phyloP scores from a whole-genome alignment of 2,113 vertebrate genomes.

The Megalops atlanticus region DNA sequence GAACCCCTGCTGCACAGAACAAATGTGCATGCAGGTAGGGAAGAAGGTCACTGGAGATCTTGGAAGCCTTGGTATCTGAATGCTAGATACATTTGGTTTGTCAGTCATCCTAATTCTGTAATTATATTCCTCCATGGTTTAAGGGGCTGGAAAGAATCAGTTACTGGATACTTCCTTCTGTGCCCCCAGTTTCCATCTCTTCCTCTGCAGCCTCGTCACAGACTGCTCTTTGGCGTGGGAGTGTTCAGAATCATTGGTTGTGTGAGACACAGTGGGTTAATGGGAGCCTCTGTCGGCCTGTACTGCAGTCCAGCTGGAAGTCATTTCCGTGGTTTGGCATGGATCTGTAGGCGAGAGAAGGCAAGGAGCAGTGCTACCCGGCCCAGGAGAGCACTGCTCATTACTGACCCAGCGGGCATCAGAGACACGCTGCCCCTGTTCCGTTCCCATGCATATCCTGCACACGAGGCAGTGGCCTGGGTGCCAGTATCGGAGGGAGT shows the following conservation, averaged over 20 bases:
- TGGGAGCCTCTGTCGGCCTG: neutral
- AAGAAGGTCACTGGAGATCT: neutral
- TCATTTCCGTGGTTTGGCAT: conserved; percentile 22
- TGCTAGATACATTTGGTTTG: neutral
- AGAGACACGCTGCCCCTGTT: neutral
- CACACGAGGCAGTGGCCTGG: neutral
- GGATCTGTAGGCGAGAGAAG: neutral
- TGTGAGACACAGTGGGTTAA: conserved; percentile 4
- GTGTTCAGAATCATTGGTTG: neutral
- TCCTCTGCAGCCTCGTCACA: neutral
- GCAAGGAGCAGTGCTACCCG: neutral
- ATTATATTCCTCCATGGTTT: neutral
- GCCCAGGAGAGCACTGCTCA: neutral
- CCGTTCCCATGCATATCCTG: neutral
- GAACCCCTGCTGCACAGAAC: neutral
- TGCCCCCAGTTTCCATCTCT: neutral
- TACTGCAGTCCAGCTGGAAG: conserved; percentile 17
- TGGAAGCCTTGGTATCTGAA: neutral
- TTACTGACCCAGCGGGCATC: neutral
- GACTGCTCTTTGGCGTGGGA: neutral
- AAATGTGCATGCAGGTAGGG: neutral
- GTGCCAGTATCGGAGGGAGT: neutral
- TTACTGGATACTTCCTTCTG: neutral
- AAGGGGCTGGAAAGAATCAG: neutral
- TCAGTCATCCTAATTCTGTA: neutral